phyloP scores from a whole-genome alignment of 2,113 vertebrate genomes.

The Astur gentilis region DNA sequence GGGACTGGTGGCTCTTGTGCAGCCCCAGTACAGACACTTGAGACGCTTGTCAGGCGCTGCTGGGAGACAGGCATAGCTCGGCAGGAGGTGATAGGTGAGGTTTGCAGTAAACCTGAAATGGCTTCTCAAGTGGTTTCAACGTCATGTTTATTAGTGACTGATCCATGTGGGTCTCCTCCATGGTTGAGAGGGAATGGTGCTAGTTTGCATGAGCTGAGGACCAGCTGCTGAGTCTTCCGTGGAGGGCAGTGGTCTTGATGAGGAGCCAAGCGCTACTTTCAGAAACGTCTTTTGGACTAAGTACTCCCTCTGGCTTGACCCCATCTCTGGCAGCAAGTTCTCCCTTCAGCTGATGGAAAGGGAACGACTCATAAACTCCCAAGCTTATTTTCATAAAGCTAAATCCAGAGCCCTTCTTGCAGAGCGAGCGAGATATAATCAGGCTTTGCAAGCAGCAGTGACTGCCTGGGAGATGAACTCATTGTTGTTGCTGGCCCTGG shows the following conservation, averaged over 20 bases:
- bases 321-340: neutral
- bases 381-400: slow-evolving; percentile 15
- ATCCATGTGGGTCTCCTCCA: neutral
- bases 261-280: slow-evolving; percentile 64
- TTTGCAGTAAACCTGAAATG: neutral
- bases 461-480: slow-evolving; percentile 60
- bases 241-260: slow-evolving; percentile 9
- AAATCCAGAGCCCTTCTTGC: slow-evolving; percentile 29
- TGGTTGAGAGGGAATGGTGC: neutral
- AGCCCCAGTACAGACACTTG: neutral
- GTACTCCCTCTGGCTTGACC: neutral
- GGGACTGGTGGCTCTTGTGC: neutral
- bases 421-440: slow-evolving; percentile 45
- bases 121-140: neutral
- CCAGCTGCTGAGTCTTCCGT: neutral
- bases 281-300: neutral
- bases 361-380: slow-evolving; percentile 28
- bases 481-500: slow-evolving; percentile 61
- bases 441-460: slow-evolving; percentile 13
- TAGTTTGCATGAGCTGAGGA: neutral
- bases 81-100: neutral
- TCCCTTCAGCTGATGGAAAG: slow-evolving; percentile 11
- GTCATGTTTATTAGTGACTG: neutral
- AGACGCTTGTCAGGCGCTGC: neutral
- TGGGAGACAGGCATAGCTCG: neutral